Conservation (phyloP, 2,888 invertebrate genomes). For the Pardosa pseudoannulata region DNA sequence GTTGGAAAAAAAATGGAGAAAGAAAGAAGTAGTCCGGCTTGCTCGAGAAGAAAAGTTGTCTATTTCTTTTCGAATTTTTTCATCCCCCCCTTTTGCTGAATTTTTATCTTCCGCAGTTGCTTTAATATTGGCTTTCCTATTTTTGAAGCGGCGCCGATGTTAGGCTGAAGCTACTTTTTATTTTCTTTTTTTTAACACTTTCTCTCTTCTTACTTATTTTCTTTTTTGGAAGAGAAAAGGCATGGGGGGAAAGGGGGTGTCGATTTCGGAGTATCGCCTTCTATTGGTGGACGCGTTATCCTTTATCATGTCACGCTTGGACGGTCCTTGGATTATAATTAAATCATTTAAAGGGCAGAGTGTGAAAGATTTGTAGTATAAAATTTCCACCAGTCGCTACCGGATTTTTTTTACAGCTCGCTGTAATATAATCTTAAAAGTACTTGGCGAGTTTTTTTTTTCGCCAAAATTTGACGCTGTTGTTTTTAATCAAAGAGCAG, state of each 20-base stretch:
- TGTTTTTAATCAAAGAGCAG: not conserved
- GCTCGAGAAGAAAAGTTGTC: conserved; percentile 30
- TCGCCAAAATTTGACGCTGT: not conserved
- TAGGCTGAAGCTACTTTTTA: not conserved
- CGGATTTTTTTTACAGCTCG: not conserved
- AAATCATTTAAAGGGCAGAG: conserved; percentile 66
- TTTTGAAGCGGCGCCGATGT: not conserved
- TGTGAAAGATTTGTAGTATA: conserved; percentile 39
- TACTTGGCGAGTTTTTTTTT: not conserved
- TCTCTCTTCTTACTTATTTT: not conserved
- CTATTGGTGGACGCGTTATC: not conserved
- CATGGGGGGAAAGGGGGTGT: no score
- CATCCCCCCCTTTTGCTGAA: not conserved
- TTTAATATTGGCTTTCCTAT: conserved; percentile 66
- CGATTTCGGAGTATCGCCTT: not conserved
- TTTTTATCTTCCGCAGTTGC: conserved; percentile 20
- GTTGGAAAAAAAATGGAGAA: conserved; percentile 18
- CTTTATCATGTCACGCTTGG: not conserved
- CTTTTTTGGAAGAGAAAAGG: no score
- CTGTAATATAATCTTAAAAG: not conserved
- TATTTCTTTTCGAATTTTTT: conserved; percentile 28
- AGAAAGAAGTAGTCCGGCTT: conserved; percentile 53
- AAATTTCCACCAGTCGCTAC: conserved; percentile 20
- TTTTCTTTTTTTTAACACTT: not conserved
- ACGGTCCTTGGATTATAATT: conserved; percentile 35